Conservation (phyloP, 2,888 invertebrate species). For the Diploptera punctata region DNA sequence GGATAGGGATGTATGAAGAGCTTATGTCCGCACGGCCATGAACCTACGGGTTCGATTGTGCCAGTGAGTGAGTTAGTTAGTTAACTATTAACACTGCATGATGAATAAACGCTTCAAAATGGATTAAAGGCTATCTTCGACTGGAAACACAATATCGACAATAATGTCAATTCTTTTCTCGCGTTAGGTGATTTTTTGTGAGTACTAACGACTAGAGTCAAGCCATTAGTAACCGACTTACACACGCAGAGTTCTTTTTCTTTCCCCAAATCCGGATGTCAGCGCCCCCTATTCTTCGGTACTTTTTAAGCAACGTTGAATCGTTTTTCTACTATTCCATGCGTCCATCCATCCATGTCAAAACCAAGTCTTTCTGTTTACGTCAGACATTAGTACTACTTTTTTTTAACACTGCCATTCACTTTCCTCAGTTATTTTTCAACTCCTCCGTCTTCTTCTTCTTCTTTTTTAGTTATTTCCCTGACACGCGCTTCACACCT, state of each 20-base stretch:
- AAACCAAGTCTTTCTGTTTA: background rate
- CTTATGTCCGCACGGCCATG: too few relatives aligned
- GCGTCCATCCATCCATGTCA: slow-evolving; percentile 3
- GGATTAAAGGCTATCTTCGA: too few relatives aligned
- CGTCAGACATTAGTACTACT: background rate
- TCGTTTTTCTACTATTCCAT: background rate
- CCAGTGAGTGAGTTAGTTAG: too few relatives aligned
- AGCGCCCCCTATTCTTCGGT: background rate
- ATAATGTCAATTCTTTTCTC: too few relatives aligned
- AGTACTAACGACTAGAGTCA: background rate
- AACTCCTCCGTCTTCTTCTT: background rate
- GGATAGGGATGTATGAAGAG: too few relatives aligned
- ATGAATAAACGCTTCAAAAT: too few relatives aligned
- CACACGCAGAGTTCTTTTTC: background rate
- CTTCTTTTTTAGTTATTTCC: background rate
- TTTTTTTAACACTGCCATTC: background rate
- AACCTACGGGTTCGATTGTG: too few relatives aligned
- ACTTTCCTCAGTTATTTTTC: background rate
- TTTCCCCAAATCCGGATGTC: background rate
- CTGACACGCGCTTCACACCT: background rate
- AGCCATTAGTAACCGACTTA: background rate
- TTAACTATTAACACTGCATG: too few relatives aligned
- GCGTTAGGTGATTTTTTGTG: too few relatives aligned
- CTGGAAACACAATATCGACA: too few relatives aligned
- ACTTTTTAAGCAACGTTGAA: background rate